These are phyloP conservation scores for Lomographa bimaculata DNA, from an alignment of 2,888 invertebrate species.

Conservation along the genomic window DNA sequence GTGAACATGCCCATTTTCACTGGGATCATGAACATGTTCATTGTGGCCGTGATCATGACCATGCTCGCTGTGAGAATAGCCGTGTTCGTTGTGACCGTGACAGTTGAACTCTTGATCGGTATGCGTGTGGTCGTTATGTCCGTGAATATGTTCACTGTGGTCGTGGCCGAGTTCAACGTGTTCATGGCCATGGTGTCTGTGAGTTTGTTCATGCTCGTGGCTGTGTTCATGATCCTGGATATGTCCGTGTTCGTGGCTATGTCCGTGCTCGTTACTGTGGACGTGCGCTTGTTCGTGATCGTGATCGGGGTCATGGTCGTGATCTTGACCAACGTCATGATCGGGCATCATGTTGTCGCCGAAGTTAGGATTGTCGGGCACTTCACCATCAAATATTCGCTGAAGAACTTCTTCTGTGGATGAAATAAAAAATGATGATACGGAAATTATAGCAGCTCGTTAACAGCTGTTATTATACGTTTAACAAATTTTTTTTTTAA, in stretches of 20 bases:
- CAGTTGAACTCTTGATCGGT: not conserved
- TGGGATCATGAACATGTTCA: slow-evolving; percentile 14
- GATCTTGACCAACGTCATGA: slow-evolving; percentile 8
- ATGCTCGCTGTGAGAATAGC: slow-evolving; percentile 17
- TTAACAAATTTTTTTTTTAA: too few relatives aligned
- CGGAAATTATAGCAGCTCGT: too few relatives aligned
- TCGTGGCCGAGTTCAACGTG: slow-evolving; percentile 5
- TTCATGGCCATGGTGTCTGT: slow-evolving; percentile 13
- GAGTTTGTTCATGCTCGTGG: slow-evolving; percentile 5
- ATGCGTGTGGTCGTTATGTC: slow-evolving; percentile 13
- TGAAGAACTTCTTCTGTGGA: slow-evolving; percentile 68
- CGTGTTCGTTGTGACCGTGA: slow-evolving; percentile 5
- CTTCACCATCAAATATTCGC: slow-evolving; percentile 65
- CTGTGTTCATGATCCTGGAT: slow-evolving; percentile 3
- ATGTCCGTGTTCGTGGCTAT: slow-evolving; percentile 17
- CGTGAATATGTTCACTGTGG: slow-evolving; percentile 4
- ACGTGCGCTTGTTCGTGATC: slow-evolving; percentile 9
- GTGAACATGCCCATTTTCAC: slow-evolving; percentile 13
- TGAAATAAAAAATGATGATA: too few relatives aligned
- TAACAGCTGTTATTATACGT: too few relatives aligned
- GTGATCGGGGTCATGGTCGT: slow-evolving; percentile 20
- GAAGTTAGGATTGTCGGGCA: slow-evolving; percentile 40
- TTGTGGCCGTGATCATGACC: slow-evolving; percentile 12
- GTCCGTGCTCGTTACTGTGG: slow-evolving; percentile 1
- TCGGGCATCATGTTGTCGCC: slow-evolving; percentile 47